Evolutionary conservation across 1,140 invertebrate genomes (phyloP), one percentile per base, ranked within the genome.

Genomic region (Drepana arcuata): DNA sequence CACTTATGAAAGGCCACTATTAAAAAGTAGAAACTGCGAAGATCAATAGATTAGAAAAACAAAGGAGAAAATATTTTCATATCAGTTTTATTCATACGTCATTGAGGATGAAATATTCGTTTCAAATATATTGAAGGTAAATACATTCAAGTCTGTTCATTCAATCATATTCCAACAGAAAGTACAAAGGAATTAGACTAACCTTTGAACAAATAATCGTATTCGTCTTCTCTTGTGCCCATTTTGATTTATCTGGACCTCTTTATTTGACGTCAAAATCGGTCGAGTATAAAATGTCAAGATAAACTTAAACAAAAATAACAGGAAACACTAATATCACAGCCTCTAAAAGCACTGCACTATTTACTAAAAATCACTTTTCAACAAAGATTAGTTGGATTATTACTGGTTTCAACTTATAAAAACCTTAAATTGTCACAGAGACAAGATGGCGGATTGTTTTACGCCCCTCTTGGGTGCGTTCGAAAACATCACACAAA

Each of bases 131-230:
- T n/a, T n/a, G n/a, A n/a, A n/a, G n/a, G n/a, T n/a, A n/a, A n/a
- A n/a, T n/a, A n/a, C n/a, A n/a, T n/a, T n/a, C n/a, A n/a, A n/a
- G n/a, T n/a, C n/a, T n/a, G n/a, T n/a, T n/a, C n/a, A n/a, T n/a
- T n/a, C n/a, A n/a, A n/a, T n/a, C n/a, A n/a, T n/a, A n/a, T n/a
- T n/a, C n/a, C n/a, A n/a, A n/a, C n/a, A n/a, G n/a, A n/a, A n/a
- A n/a, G n/a, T n/a, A n/a, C n/a, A n/a, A 34, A 27, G 28, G 7
- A 14, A 39, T 6, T 38, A 29, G 43, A 50, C 82, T 87, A 90
- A 99, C 97, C 97, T 96, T 99, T 99, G 87, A 99, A 99, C 84
- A 99, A 92, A 92, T 99, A 99, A 89, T 99, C 98, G 86, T 99
- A 99, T 88, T 99, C 97, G 87, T 99, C 97, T 88, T 99, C 97